Conservation (phyloP, 2,797 vertebrate species). For the Gephyroberyx darwinii region DNA sequence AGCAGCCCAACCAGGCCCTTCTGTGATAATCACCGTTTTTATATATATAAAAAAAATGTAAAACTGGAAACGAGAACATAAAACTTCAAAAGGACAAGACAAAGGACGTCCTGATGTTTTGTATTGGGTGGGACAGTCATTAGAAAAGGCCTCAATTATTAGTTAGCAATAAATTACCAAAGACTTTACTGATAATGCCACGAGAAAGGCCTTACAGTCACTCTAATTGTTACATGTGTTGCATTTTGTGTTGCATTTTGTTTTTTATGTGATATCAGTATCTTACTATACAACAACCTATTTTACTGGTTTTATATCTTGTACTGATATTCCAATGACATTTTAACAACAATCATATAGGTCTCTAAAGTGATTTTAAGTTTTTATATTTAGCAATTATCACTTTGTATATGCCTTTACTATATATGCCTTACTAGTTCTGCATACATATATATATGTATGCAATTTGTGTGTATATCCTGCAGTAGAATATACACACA, state of each 20-base stretch:
- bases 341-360: neutral
- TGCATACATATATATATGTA: too few relatives aligned
- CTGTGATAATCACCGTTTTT: conserved; percentile 30
- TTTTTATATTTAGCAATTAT: neutral
- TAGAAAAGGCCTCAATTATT: too few relatives aligned
- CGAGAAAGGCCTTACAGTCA: neutral
- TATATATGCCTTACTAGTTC: too few relatives aligned
- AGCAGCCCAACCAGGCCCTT: conserved; percentile 56
- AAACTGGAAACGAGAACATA: neutral
- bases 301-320: conserved; percentile 3
- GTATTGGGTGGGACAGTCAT: too few relatives aligned
- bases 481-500: neutral
- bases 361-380: neutral
- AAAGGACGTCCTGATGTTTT: too few relatives aligned
- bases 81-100: neutral
- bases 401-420: neutral
- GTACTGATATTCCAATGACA: neutral
- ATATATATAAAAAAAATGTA: too few relatives aligned
- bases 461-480: neutral
- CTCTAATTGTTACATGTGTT: neutral
- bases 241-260: neutral
- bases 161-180: neutral
- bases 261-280: neutral
- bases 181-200: neutral
- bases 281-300: conserved; percentile 10